Base-by-base conservation (phyloP, 1,140 invertebrate genomes). In the Bombus cullumanus region DNA sequence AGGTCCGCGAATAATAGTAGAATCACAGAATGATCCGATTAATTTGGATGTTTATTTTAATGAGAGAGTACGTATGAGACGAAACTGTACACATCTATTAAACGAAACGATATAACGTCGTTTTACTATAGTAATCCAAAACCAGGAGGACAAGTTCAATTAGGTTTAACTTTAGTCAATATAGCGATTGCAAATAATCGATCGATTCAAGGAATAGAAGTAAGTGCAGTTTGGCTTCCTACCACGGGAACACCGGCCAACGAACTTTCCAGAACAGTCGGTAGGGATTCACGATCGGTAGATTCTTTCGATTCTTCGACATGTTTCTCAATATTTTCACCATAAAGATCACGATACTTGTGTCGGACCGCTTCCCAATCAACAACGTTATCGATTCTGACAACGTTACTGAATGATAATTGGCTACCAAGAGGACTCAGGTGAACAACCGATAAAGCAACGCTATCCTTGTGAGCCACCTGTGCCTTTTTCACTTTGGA, bases 351-450 rank as follows among this genome's bases (percentile, higher is more conserved):
- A n/a, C 98, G 96, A 93, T 98, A 99, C 91, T 98, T 98, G 94
- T 98, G 98, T 15, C 98, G 97, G 43, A 99, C 98, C 2, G 97
- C 95, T 88, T 98, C 97, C 98, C 98, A 99, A 93, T 99, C 98
- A 9, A 98, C 97, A 0, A 99, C 98, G 90, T 98, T 98, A 93
- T 99, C 98, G 83, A 99, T 98, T 85, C 97, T 96, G 80, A 96
- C 94, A 69, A 96, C 95, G 91, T 97, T 96, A 89, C 96, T 96
- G 92, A 98, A 98, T 88, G 98, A 98, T 73, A 98, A 92, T 91
- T 98, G 98, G 5, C 97, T 98, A 43, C 97, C 97, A n/a, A 98
- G 93, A 2, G 97, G 97, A 93, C 97, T 98, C 83, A 98, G 94
- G 90, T 98, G 97, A 34, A 97, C 97, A 47, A 97, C 97, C 9